phyloP scores from a whole-genome alignment of 2,888 invertebrate genomes.

The Chloroclysta siterata region DNA sequence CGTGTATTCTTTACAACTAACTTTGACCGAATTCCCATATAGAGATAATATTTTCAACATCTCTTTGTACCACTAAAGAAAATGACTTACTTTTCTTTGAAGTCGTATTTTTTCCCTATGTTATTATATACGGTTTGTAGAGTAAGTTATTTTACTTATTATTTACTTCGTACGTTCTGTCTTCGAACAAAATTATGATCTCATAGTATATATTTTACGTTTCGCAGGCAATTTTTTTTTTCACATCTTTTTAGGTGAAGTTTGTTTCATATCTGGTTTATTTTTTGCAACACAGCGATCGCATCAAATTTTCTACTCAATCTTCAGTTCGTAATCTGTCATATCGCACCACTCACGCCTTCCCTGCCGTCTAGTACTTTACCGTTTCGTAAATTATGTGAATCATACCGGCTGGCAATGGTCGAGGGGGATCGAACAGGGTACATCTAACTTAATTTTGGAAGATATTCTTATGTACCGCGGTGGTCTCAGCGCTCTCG shows the following conservation, averaged over 20 bases:
- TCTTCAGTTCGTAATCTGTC: conserved; percentile 41
- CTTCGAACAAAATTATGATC: conserved; percentile 6
- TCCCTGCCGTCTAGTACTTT: conserved; percentile 44
- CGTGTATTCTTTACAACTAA: too few species aligned
- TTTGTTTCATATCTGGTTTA: conserved; percentile 20
- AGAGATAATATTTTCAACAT: conserved; percentile 51
- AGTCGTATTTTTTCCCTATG: conserved; percentile 39
- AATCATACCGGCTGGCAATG: conserved; percentile 58
- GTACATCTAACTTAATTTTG: conserved; percentile 26
- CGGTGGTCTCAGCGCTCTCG: not conserved
- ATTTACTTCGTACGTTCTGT: conserved; percentile 5
- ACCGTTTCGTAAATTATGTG: conserved; percentile 56
- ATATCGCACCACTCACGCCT: conserved; percentile 43
- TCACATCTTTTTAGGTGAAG: conserved; percentile 1
- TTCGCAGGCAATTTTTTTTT: not conserved
- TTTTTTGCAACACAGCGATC: conserved; percentile 25
- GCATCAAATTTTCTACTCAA: conserved; percentile 40
- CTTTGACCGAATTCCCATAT: conserved; percentile 33
- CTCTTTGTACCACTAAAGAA: conserved; percentile 48
- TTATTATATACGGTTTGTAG: conserved; percentile 36
- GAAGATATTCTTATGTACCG: conserved; percentile 12
- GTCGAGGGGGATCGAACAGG: conserved; percentile 28
- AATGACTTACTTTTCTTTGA: conserved; percentile 50
- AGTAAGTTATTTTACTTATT: conserved; percentile 20
- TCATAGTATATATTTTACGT: not conserved